Conservation (phyloP, 2,797 vertebrate species). For the Falco biarmicus region DNA sequence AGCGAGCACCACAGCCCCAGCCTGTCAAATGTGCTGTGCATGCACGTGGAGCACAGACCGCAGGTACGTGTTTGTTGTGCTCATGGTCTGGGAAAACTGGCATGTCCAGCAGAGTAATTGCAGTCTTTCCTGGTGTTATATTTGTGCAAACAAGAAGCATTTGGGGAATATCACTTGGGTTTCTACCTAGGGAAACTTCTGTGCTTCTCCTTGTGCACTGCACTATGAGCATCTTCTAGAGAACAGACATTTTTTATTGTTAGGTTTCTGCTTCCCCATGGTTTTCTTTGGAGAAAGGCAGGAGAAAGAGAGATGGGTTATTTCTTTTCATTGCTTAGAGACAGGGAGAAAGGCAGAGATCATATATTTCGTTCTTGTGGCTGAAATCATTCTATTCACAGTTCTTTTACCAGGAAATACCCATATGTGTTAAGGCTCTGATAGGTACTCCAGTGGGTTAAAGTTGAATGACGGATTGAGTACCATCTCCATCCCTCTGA, state of each 20-base stretch:
- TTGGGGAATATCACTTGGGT: not conserved
- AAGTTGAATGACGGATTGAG: not conserved
- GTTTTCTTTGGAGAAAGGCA: not conserved
- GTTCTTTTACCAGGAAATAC: not conserved
- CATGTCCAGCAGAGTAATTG: not conserved
- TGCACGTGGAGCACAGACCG: rapidly evolving
- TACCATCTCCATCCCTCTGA: not conserved
- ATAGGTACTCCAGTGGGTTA: not conserved
- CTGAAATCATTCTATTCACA: not conserved
- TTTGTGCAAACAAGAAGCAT: not conserved
- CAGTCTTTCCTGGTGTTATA: not conserved
- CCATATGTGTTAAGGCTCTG: not conserved
- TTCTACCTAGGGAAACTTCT: not conserved
- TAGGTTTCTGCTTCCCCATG: not conserved
- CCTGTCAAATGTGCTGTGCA: not conserved
- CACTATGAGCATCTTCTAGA: not conserved
- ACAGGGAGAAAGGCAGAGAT: not conserved
- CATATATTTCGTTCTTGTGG: not conserved
- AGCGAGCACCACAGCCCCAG: not conserved
- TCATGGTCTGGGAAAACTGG: not conserved
- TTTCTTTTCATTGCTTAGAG: not conserved
- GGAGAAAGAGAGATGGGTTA: not conserved
- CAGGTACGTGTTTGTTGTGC: rapidly evolving
- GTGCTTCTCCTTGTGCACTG: rapidly evolving
- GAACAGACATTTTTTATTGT: not conserved